These are phyloP conservation scores for Drosophila chauvacae DNA, from an alignment of 1,140 invertebrate species.

Conservation along the genomic window DNA sequence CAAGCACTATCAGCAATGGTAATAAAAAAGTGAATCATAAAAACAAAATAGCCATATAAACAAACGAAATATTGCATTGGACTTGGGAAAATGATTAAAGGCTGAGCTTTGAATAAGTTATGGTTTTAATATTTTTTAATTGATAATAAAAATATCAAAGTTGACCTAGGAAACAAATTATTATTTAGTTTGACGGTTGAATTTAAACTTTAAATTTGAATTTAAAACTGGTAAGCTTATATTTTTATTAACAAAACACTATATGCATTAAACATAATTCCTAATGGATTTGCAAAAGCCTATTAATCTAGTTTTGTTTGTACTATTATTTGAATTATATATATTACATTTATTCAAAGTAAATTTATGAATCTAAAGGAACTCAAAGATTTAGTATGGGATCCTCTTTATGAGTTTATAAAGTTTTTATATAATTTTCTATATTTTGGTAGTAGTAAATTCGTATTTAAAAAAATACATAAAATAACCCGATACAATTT, in stretches of 20 bases:
- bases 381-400: too few relatives aligned
- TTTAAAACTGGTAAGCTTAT: neutral
- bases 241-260: neutral
- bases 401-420: too few relatives aligned
- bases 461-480: neutral
- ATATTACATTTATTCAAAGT: neutral
- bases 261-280: neutral
- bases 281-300: neutral
- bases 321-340: too few relatives aligned
- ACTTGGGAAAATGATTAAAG: conserved; percentile 1
- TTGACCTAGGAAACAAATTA: neutral
- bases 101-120: neutral
- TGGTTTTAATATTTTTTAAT: neutral
- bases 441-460: too few relatives aligned
- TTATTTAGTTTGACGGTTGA: neutral
- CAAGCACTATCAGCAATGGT: neutral
- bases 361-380: neutral
- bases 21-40: conserved; percentile 3
- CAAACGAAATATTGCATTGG: neutral
- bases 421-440: neutral
- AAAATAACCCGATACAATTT: neutral
- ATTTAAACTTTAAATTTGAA: neutral
- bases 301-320: neutral
- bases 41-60: neutral
- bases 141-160: neutral